Evolutionary conservation across 1,140 invertebrate genomes (phyloP), one percentile per base, ranked within the genome.

Genomic region (Heliconius eleuchia): DNA sequence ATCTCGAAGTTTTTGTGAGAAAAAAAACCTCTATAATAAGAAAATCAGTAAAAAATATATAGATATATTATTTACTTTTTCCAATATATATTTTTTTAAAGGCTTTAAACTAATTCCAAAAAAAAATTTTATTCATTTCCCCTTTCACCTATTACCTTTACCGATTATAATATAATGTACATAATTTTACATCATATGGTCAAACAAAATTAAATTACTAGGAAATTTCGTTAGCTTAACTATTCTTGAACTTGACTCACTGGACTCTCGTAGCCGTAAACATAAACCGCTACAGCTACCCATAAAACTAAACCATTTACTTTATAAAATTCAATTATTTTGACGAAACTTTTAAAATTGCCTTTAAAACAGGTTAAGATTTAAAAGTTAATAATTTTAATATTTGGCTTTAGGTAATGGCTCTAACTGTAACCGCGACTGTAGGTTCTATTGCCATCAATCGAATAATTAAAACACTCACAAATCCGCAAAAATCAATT

Each of bases 1-100:
- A 37, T 37, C 6, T 37, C 34, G 6, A 82, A 89, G 88, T 42
- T 42, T 42, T 42, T 42, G 42, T 42, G 9, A 39, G 30, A 30
- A 39, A 39, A 39, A 39, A 11, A 9, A 23, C 8, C 9, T 2
- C 39, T 42, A 9, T 42, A 42, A 42, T 42, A 42, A 42, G 39
- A 42, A 42, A 42, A 42, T 42, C 1, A 2, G 39, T 42, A 42
- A 42, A 42, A 11, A 42, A 0, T 9, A 42, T 34, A 34, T 34
- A 34, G 34, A 34, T 42, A 11, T 42, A 9, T 1, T 42, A 11
- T 42, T 42, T 42, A 42, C 39, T 42, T 42, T 42, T 1, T 34
- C 30, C 30, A 8, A 39, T 39, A 39, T 8, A 39, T 39, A 39
- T 39, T 9, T 39, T 9, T 39, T 39, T 8, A 39, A 39, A 8